Base-by-base conservation (phyloP, 2,797 vertebrate genomes). In the Gallinago stenura region DNA sequence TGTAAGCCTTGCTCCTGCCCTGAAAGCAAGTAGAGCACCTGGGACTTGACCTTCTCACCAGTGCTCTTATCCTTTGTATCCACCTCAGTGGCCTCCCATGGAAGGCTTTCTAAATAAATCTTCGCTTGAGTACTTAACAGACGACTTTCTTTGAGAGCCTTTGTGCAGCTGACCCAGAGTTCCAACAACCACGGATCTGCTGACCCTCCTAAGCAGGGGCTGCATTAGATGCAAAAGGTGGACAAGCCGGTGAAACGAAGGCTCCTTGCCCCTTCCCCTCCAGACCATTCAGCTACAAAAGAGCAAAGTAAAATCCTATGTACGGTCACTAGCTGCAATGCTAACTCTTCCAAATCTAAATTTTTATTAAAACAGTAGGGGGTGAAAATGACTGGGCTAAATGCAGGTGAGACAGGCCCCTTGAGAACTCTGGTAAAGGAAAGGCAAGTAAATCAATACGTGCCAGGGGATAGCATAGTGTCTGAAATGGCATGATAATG, bases 81-180 rank as follows among this genome's bases (percentile, higher is more conserved):
- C 70, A 88, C 82, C 83, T 94, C 87, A 28, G 70, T 87, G 87
- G 83, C 93, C 85, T 87, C 60, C 91, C 70, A 39, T 50, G 1
- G 77, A 89, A 92, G 75, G 65, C 81, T 92, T 90, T 95, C 83
- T 87, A 95, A 95, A 92, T 94, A 94, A 89, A 90, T 84, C 88
- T 92, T 95, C 21, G 8, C 90, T 71, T 75, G 75, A 93, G 75
- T 93, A 73, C 80, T 77, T 88, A 82, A 48, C 73, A 58, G 85
- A 66, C 58, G 21, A 89, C 56, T 95, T 92, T 90, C 57, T 92
- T 72, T 68, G 68, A 89, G 60, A 88, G 89, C 21, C 50, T 84
- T 76, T 77, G 79, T 75, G 73, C 83, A 50, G 77, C 77, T 96
- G 93, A 66, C 87, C 85, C 70, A 25, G 77, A 77, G 75, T 60